phyloP scores from a whole-genome alignment of 1,140 invertebrate genomes.

The Eurosta solidaginis region DNA sequence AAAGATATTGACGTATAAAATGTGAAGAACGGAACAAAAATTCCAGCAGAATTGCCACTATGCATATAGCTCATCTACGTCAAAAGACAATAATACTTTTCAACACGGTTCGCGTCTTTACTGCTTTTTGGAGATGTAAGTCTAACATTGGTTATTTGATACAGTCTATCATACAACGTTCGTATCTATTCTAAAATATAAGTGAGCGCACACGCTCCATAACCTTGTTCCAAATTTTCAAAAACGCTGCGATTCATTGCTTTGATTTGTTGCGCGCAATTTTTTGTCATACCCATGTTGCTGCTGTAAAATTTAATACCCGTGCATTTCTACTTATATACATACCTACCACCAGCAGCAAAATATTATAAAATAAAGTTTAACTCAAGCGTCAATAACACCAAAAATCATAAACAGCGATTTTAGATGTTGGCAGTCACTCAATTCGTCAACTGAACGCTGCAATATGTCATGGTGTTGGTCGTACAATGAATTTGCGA shows the following conservation, averaged over 20 bases:
- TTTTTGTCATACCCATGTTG: constrained; percentile 19
- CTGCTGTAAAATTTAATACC: not conserved
- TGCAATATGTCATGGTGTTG: not conserved
- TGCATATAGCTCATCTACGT: too few relatives aligned
- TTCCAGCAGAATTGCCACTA: too few relatives aligned
- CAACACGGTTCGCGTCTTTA: too few relatives aligned
- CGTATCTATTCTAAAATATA: not conserved
- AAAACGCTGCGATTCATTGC: constrained; percentile 23
- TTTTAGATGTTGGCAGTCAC: constrained; percentile 3
- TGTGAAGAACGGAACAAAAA: too few relatives aligned
- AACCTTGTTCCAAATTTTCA: constrained; percentile 24
- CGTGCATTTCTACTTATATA: not conserved
- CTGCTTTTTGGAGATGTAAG: too few relatives aligned
- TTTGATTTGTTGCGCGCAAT: constrained; percentile 27
- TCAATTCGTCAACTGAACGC: not conserved
- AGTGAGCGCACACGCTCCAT: not conserved
- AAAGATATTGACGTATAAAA: too few relatives aligned
- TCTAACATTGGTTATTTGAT: too few relatives aligned
- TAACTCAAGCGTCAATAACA: constrained; percentile 25
- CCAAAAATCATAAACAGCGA: not conserved
- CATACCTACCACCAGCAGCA: not conserved
- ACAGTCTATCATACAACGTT: too few relatives aligned
- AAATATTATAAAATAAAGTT: constrained; percentile 29
- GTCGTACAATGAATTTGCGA: not conserved
- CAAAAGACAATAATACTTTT: too few relatives aligned